Evolutionary conservation across 1,140 invertebrate species (phyloP).

Genomic region (Papilio xuthus): DNA sequence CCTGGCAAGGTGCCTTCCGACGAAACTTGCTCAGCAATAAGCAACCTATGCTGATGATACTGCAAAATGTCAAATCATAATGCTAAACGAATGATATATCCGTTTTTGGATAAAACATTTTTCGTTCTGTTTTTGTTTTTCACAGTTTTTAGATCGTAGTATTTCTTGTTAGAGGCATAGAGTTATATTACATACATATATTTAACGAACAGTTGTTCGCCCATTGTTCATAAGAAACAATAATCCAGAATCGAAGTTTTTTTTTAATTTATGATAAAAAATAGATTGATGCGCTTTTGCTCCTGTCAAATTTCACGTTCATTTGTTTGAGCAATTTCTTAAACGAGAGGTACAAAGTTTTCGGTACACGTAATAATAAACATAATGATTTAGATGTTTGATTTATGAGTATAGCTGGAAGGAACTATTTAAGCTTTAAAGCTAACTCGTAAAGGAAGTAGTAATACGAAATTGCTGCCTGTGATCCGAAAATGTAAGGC

Average conservation of each 20-base stretch:
- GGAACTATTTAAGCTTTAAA: constrained; percentile 44
- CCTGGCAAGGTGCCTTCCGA: constrained; percentile 42
- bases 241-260: too few relatives aligned
- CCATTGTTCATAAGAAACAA: too few relatives aligned
- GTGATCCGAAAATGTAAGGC: constrained; percentile 39
- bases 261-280: too few relatives aligned
- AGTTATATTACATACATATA: too few relatives aligned
- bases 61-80: constrained; percentile 16
- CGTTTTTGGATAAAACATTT: neutral
- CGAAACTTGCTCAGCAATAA: constrained; percentile 49
- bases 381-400: too few relatives aligned
- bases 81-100: neutral
- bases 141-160: neutral
- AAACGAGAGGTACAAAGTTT: too few relatives aligned
- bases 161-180: neutral
- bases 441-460: constrained; percentile 48
- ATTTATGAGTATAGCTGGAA: too few relatives aligned
- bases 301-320: too few relatives aligned
- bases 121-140: neutral
- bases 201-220: too few relatives aligned
- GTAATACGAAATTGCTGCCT: constrained; percentile 46
- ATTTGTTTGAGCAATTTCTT: too few relatives aligned
- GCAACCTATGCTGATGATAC: constrained; percentile 6
- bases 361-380: too few relatives aligned
- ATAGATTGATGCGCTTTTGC: too few relatives aligned